A percentile compares a stretch with the other conserved stretches of the same genome.
These are phyloP conservation scores for Halcyon smyrnensis DNA, from an alignment of 2,797 vertebrate species.

Conservation along the genomic window DNA sequence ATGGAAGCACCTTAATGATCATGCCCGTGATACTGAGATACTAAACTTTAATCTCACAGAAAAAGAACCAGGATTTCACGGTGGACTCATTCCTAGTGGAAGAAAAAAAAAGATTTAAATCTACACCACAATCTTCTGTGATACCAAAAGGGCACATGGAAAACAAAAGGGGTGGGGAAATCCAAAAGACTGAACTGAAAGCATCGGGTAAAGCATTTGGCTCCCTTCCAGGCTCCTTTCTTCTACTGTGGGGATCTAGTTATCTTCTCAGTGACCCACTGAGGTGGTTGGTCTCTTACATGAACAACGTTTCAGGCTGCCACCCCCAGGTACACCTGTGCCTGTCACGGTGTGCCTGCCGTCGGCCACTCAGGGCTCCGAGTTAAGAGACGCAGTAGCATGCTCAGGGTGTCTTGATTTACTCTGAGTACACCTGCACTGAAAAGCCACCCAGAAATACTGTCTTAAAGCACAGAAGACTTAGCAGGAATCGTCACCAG, in stretches of 20 bases:
- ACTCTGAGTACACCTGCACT: constrained; percentile 20
- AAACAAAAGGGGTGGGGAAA: not conserved
- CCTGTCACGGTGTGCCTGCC: not conserved
- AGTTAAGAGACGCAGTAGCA: not conserved
- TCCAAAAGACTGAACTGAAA: not conserved
- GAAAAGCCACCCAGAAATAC: constrained; percentile 34
- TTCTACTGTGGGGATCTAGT: not conserved
- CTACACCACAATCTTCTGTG: not conserved
- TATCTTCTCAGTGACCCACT: not conserved
- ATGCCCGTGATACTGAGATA: not conserved
- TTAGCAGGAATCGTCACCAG: constrained; percentile 62
- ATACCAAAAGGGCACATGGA: not conserved
- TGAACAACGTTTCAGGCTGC: not conserved
- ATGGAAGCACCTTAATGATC: not conserved
- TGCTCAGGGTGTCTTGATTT: not conserved
- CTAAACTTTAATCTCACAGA: not conserved
- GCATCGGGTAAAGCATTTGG: not conserved
- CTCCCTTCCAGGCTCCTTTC: not conserved
- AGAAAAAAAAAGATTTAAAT: not conserved
- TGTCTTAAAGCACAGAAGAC: constrained; percentile 53
- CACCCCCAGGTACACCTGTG: fast-evolving
- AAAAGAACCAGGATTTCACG: not conserved
- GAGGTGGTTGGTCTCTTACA: not conserved
- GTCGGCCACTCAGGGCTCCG: not conserved
- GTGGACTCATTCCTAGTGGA: not conserved